Evolutionary conservation across 2,888 invertebrate genomes (phyloP).

Genomic region (Protonemura montana): DNA sequence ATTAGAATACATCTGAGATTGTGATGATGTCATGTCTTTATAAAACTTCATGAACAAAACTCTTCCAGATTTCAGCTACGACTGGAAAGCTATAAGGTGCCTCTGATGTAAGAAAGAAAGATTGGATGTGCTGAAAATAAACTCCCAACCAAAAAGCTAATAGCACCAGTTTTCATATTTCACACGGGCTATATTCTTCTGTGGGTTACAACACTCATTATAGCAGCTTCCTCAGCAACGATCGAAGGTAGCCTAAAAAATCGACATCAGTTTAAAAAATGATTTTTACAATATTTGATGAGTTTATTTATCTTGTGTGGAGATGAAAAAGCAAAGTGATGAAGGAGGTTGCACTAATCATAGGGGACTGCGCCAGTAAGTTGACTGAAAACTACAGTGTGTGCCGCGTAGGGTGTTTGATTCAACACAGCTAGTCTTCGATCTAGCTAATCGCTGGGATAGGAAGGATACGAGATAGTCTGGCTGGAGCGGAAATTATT

Average conservation of each 20-base stretch:
- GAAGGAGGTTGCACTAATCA: constrained; percentile 29
- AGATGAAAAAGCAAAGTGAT: constrained; percentile 15
- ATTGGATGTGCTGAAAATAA: too few species aligned
- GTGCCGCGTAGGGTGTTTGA: constrained; percentile 33
- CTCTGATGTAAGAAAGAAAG: too few species aligned
- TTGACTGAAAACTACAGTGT: constrained; percentile 9
- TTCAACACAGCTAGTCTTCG: constrained; percentile 27
- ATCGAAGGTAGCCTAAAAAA: constrained; percentile 20
- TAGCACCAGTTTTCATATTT: not conserved
- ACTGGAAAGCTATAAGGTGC: too few species aligned
- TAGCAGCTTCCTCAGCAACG: constrained; percentile 19
- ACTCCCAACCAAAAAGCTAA: too few species aligned
- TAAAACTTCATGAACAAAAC: too few species aligned
- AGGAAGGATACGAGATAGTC: not conserved
- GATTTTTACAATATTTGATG: constrained; percentile 27
- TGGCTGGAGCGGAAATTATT: constrained; percentile 20
- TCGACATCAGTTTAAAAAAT: constrained; percentile 34
- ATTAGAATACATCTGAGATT: too few species aligned
- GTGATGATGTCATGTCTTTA: too few species aligned
- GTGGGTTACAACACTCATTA: not conserved
- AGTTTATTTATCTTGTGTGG: constrained; percentile 35
- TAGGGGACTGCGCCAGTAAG: not conserved
- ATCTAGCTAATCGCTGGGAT: constrained; percentile 4
- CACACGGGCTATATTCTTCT: not conserved
- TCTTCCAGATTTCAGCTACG: too few species aligned